A percentile compares a stretch with the other conserved stretches of the same genome.
These are phyloP conservation scores for Physocephala rufipes DNA, from an alignment of 2,888 invertebrate genomes.

Conservation along the genomic window DNA sequence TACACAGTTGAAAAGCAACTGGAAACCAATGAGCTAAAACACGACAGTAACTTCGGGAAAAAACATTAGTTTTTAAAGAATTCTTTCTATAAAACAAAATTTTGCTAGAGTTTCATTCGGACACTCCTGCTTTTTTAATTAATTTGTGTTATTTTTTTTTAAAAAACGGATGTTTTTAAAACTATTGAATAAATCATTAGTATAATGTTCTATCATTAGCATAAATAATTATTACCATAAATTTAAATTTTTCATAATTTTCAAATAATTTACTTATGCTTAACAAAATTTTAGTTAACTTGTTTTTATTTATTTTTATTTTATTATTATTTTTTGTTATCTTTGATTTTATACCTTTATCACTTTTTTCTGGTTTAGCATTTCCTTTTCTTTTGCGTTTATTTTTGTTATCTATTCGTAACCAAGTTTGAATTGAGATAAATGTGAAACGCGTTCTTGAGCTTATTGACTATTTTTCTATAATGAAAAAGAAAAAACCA, in stretches of 20 bases:
- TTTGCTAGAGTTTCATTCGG: too few relatives aligned
- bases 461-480: slow-evolving; percentile 18
- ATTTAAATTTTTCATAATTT: slow-evolving; percentile 38
- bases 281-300: slow-evolving; percentile 33
- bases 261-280: slow-evolving; percentile 30
- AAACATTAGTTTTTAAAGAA: too few relatives aligned
- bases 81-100: too few relatives aligned
- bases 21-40: too few relatives aligned
- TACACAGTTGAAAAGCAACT: too few relatives aligned
- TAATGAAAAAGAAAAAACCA: too few relatives aligned
- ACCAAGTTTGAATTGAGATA: slow-evolving; percentile 19
- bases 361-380: slow-evolving; percentile 20
- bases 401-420: slow-evolving; percentile 6
- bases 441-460: slow-evolving; percentile 23
- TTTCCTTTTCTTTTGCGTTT: slow-evolving; percentile 26
- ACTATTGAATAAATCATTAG: background rate
- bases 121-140: too few relatives aligned
- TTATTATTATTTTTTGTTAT: slow-evolving; percentile 48
- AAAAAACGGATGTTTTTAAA: too few relatives aligned
- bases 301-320: slow-evolving; percentile 39
- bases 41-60: too few relatives aligned
- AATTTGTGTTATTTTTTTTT: background rate
- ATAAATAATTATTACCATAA: slow-evolving; percentile 22
- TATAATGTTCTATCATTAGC: slow-evolving; percentile 25
- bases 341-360: slow-evolving; percentile 56